Base-by-base conservation (phyloP, 2,113 vertebrate species). In the Nansenia antarctica region DNA sequence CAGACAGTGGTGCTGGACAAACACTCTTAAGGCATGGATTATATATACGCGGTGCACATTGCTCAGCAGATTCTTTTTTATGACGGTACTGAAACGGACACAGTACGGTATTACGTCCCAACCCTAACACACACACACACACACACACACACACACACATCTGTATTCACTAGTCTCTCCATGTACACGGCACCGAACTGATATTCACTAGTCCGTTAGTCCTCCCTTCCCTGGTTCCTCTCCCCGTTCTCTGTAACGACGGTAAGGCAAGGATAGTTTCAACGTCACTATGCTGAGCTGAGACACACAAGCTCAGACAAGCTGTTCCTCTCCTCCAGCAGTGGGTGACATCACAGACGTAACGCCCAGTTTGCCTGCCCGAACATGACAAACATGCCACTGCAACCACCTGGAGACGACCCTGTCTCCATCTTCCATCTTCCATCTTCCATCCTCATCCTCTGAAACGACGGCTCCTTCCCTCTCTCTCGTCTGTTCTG, bases 171-270 rank as follows among this genome's bases (percentile, higher is more conserved):
- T 94, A 12, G 71, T 74, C 63, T 76, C 67, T 77, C 54, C 35
- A 58, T 94, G 78, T 95, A 93, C 0, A 91, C 68, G 94, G n/a
- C n/a, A n/a, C 93, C 89, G 92, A 89, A 82, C 91, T 84, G 88
- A 34, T 34, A 95, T 94, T 70, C 94, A 95, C 71, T 94, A 94
- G 92, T 95, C 94, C 87, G 20, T 60, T 22, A 55, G 58, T 14
- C 31, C 58, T 35, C 27, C 31, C 31, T 15, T 24, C 18, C 20
- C 18, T 35, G 58, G n/a, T n/a, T n/a, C n/a, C 58, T 35, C 7
- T 22, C 30, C n/a, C 9, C 3, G 58, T 71, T 65, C 58, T 62
- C 67, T 78, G 68, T 72, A 76, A 70, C 30, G 31, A 60, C 18
- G 76, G 78, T 83, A 81, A 82, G 80, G 81, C 78, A 81, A 70